Evolutionary conservation across 2,888 invertebrate species (phyloP).

Genomic region (Diogma glabrata): DNA sequence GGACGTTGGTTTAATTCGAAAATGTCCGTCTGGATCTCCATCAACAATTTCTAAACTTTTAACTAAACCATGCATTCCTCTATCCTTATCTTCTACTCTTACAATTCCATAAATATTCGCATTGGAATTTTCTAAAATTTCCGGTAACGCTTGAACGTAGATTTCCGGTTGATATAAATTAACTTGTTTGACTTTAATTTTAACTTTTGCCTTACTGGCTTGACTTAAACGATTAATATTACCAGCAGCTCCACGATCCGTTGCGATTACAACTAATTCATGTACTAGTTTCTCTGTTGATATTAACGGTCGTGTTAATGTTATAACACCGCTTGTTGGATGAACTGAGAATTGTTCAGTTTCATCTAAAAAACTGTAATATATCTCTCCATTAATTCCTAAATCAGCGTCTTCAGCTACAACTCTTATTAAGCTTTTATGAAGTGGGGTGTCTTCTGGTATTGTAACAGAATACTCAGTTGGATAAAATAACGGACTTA

Average conservation of each 20-base stretch:
- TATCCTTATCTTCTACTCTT: constrained; percentile 70
- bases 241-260: constrained; percentile 59
- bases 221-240: constrained; percentile 36
- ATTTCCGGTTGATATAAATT: constrained; percentile 82
- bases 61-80: constrained; percentile 75
- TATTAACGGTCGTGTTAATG: constrained; percentile 64
- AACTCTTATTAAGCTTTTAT: constrained; percentile 66
- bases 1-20: constrained; percentile 56
- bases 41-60: constrained; percentile 71
- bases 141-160: constrained; percentile 64
- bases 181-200: constrained; percentile 64
- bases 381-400: constrained; percentile 92
- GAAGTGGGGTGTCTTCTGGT: constrained; percentile 76
- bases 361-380: constrained; percentile 78
- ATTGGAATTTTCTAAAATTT: constrained; percentile 67
- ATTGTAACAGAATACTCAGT: constrained; percentile 78
- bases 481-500: constrained; percentile 87
- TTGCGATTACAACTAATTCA: constrained; percentile 68
- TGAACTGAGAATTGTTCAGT: constrained; percentile 85
- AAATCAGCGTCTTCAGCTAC: constrained; percentile 92
- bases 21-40: constrained; percentile 83
- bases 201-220: constrained; percentile 66
- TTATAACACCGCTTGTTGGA: constrained; percentile 81
- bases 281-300: constrained; percentile 58
- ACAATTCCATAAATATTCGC: constrained; percentile 84